A percentile compares a stretch with the other conserved stretches of the same genome.
Conservation (phyloP, 2,888 invertebrate genomes). For the Hetaerina titia region DNA sequence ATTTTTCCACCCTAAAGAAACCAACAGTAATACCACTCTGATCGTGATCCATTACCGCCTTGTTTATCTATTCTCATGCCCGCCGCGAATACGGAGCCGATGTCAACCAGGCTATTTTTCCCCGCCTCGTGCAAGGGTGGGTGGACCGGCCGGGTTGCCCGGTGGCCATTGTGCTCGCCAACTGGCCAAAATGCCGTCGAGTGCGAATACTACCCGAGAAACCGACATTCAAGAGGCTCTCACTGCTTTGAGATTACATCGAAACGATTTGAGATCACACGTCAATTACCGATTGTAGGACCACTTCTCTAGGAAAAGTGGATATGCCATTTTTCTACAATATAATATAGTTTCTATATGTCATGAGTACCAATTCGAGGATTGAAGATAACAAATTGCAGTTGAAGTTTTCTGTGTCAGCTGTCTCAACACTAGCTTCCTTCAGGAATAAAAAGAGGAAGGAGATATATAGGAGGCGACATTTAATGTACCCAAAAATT, state of each 20-base stretch:
- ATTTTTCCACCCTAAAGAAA: not conserved
- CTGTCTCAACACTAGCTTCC: too few relatives aligned
- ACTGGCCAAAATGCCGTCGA: not conserved
- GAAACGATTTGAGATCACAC: too few relatives aligned
- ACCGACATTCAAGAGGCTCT: not conserved
- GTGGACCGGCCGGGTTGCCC: not conserved
- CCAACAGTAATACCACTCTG: not conserved
- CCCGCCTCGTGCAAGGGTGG: not conserved
- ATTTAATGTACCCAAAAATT: too few relatives aligned
- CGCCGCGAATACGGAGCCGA: not conserved
- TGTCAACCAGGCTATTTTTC: slow-evolving; percentile 25
- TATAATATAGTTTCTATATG: too few relatives aligned
- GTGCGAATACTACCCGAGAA: not conserved
- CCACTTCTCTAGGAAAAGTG: too few relatives aligned
- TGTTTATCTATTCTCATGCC: not conserved
- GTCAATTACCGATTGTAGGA: too few relatives aligned
- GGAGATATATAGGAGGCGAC: too few relatives aligned
- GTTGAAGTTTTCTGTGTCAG: too few relatives aligned
- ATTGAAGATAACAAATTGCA: too few relatives aligned
- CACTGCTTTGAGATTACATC: not conserved
- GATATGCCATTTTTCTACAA: too few relatives aligned
- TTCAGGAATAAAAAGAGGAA: too few relatives aligned
- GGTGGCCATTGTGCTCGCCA: not conserved
- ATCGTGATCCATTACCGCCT: slow-evolving; percentile 8
- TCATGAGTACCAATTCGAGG: too few relatives aligned